These are phyloP conservation scores for Platichthys stellatus DNA, from an alignment of 2,113 vertebrate species.

Conservation along the genomic window DNA sequence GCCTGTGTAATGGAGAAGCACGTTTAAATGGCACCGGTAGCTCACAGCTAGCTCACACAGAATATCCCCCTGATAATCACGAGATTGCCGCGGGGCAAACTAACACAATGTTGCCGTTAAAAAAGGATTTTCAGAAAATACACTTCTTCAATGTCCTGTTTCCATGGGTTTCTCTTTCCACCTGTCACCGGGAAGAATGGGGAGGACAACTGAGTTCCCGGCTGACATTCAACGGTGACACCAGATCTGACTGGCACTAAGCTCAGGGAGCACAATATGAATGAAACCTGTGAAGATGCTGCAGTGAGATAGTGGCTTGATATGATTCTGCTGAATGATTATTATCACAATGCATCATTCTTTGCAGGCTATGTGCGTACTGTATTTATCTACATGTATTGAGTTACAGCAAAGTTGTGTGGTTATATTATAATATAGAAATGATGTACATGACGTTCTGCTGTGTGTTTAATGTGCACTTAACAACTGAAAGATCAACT, in stretches of 20 bases:
- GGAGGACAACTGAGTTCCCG: constrained; percentile 62
- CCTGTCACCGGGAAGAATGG: constrained; percentile 71
- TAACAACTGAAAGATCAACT: neutral
- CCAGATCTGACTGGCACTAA: constrained; percentile 50
- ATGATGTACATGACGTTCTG: neutral
- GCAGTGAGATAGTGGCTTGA: neutral
- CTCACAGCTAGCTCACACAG: constrained; percentile 52
- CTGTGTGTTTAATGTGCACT: neutral
- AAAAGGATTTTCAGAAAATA: constrained; percentile 56
- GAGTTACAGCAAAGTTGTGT: neutral
- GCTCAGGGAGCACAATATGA: constrained; percentile 31
- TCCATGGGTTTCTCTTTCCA: constrained; percentile 71
- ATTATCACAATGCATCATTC: neutral
- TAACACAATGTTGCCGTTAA: constrained; percentile 58
- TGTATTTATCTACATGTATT: neutral
- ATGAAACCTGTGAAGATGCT: constrained; percentile 35
- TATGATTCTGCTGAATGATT: neutral
- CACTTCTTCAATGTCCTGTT: constrained; percentile 65
- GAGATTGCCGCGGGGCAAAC: constrained; percentile 50
- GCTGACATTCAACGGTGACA: constrained; percentile 69
- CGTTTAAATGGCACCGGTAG: constrained; percentile 55
- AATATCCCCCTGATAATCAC: constrained; percentile 56
- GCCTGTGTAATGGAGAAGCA: constrained; percentile 44
- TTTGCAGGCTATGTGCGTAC: neutral
- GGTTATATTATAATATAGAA: neutral